Conservation (phyloP, 2,888 invertebrate genomes). For the Yponomeuta plumbellus region DNA sequence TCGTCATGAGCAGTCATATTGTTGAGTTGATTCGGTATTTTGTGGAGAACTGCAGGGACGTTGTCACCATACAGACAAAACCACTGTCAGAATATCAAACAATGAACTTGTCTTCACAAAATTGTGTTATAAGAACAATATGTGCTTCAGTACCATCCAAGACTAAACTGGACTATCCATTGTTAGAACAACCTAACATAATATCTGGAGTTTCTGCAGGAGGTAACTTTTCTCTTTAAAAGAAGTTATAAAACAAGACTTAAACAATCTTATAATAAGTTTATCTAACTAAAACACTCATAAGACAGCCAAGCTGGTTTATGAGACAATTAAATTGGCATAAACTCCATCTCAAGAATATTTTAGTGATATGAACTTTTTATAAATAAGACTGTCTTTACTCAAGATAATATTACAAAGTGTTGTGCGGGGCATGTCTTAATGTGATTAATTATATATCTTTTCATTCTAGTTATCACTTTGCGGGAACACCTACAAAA, state of each 20-base stretch:
- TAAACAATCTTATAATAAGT: too few relatives aligned
- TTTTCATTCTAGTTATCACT: slow-evolving; percentile 48
- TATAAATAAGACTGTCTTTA: too few relatives aligned
- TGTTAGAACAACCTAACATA: slow-evolving; percentile 68
- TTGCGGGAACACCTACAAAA: slow-evolving; percentile 50
- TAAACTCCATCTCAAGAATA: too few relatives aligned
- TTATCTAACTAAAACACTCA: too few relatives aligned
- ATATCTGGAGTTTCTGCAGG: slow-evolving; percentile 65
- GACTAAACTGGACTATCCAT: slow-evolving; percentile 37
- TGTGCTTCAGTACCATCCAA: slow-evolving; percentile 33
- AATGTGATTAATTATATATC: neutral
- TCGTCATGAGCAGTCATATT: slow-evolving; percentile 56
- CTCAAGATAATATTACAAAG: neutral
- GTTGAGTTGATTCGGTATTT: slow-evolving; percentile 48
- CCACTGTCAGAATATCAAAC: slow-evolving; percentile 59
- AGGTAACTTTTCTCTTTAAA: slow-evolving; percentile 39
- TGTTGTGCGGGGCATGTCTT: neutral
- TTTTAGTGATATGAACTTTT: too few relatives aligned
- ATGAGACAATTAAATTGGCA: too few relatives aligned
- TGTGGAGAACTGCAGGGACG: slow-evolving; percentile 40
- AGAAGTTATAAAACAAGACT: too few relatives aligned
- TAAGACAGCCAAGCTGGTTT: too few relatives aligned
- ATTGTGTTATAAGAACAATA: slow-evolving; percentile 48
- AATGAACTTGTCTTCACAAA: slow-evolving; percentile 29
- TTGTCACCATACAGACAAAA: slow-evolving; percentile 52